phyloP scores from a whole-genome alignment of 1,140 invertebrate genomes.

The Latrodectus geometricus region DNA sequence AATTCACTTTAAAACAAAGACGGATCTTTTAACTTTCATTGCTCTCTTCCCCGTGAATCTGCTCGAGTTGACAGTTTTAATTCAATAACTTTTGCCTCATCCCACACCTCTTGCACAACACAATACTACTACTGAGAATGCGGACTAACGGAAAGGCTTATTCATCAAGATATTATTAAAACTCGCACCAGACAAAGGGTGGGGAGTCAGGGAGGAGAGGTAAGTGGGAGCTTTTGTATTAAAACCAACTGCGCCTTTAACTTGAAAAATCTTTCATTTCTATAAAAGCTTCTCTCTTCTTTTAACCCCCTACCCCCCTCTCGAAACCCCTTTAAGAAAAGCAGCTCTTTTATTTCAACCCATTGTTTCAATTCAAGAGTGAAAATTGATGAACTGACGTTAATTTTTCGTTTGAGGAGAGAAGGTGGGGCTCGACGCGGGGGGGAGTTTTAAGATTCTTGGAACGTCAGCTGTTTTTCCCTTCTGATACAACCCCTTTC shows the following conservation, averaged over 20 bases:
- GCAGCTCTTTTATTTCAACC: conserved; percentile 52
- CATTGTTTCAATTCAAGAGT: conserved; percentile 62
- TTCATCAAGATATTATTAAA: conserved; percentile 62
- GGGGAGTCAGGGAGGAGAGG: neutral
- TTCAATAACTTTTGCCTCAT: conserved; percentile 49
- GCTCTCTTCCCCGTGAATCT: conserved; percentile 25
- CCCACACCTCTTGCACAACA: conserved; percentile 52
- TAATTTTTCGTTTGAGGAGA: conserved; percentile 46
- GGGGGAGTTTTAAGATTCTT: conserved; percentile 9
- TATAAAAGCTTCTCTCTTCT: conserved; percentile 35
- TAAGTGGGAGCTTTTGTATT: conserved; percentile 42
- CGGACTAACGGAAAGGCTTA: conserved; percentile 38
- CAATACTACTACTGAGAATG: conserved; percentile 26
- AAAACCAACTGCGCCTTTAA: conserved; percentile 58
- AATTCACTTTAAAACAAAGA: conserved; percentile 62
- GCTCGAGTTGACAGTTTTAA: conserved; percentile 61
- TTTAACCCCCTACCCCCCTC: too few relatives aligned
- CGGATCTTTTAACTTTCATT: conserved; percentile 46
- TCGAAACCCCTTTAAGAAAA: conserved; percentile 18
- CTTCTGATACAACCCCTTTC: conserved; percentile 44
- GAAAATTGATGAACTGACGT: conserved; percentile 62
- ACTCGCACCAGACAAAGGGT: conserved; percentile 45
- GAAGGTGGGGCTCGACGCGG: neutral
- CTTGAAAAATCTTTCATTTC: conserved; percentile 61
- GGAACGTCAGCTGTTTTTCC: conserved; percentile 60